A percentile compares a stretch with the other conserved stretches of the same genome.
These are phyloP conservation scores for Diplodus puntazzo DNA, from an alignment of 2,797 vertebrate genomes.

Conservation along the genomic window DNA sequence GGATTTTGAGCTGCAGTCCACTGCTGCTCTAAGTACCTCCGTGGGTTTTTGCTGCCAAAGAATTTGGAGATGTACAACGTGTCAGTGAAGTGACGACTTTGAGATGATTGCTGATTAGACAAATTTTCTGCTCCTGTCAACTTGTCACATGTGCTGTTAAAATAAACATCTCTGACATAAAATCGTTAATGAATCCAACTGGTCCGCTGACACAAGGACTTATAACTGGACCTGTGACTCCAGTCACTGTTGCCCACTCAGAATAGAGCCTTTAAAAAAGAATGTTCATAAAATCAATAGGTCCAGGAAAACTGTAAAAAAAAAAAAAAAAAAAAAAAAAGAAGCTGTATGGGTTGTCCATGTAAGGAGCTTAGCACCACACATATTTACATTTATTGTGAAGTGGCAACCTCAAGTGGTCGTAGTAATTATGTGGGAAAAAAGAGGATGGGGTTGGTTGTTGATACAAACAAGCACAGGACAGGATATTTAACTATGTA, in stretches of 20 bases:
- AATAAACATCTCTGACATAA: slow-evolving; percentile 21
- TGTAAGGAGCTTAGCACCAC: too few species aligned
- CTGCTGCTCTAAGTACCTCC: slow-evolving; percentile 1
- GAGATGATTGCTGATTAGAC: slow-evolving; percentile 30
- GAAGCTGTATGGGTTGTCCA: too few species aligned
- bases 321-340: too few species aligned
- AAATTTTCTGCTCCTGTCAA: slow-evolving; percentile 26
- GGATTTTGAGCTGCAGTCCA: slow-evolving; percentile 4
- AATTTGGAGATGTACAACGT: too few species aligned
- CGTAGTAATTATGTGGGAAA: too few species aligned
- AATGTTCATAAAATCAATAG: too few species aligned
- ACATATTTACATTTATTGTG: too few species aligned
- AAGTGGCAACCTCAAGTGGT: too few species aligned
- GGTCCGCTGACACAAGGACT: neutral
- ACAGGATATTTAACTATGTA: too few species aligned
- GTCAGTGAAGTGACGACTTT: neutral
- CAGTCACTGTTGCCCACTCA: slow-evolving; percentile 1
- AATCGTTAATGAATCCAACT: slow-evolving; percentile 31
- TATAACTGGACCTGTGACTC: slow-evolving; percentile 2
- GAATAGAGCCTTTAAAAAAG: neutral
- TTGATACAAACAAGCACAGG: too few species aligned
- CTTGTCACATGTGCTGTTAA: slow-evolving; percentile 37
- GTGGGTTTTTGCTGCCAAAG: slow-evolving; percentile 3
- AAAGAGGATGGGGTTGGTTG: too few species aligned
- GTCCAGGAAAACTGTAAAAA: too few species aligned